Base-by-base conservation (phyloP, 1,140 invertebrate species). In the Drosophila mojavensis region DNA sequence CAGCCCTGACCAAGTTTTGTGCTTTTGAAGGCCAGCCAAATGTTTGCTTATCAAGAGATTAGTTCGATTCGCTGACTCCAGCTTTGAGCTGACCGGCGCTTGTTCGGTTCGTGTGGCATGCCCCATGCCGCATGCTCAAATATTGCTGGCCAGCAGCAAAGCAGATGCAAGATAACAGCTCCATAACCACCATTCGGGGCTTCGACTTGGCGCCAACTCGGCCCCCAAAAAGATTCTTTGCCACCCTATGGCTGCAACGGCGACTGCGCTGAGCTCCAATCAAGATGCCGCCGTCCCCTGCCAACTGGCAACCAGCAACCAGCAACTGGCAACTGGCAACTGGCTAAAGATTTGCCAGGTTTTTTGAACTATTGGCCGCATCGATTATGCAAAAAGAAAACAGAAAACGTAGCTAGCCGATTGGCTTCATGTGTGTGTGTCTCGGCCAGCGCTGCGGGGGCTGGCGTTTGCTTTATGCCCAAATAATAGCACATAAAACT, bases 401-500 rank as follows among this genome's bases (percentile, higher is more conserved):
- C 43, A 45, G 20, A 24, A 24, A 24, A 24, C 20, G 20, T 24
- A 2, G 36, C 36, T 0, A 13, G 48, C 36, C 67, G 7, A 43
- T 43, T 24, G 53, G 47, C 28, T 26, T 61, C 58, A 60, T 58
- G 24, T 56, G 72, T 17, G 65, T 79, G 82, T 85, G 82, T 79
- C 67, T 85, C 71, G 66, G 76, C 61, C 65, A 78, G 56, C 82
- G 82, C 82, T 85, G 82, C 82, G 82, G 82, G 82, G 79, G 79
- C 68, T 86, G 82, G 82, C 83, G 82, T 82, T 79, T 79, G 64
- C 78, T 74, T 88, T 86, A 89, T 89, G 78, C 71, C 80, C 84
- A 89, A 89, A 89, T 89, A 89, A 89, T 89, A 89, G 84, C 84
- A 89, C 84, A 89, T 89, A 89, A 89, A 89, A 89, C 85, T 89